phyloP scores from a whole-genome alignment of 2,888 invertebrate species.

The Dendrolimus pini region DNA sequence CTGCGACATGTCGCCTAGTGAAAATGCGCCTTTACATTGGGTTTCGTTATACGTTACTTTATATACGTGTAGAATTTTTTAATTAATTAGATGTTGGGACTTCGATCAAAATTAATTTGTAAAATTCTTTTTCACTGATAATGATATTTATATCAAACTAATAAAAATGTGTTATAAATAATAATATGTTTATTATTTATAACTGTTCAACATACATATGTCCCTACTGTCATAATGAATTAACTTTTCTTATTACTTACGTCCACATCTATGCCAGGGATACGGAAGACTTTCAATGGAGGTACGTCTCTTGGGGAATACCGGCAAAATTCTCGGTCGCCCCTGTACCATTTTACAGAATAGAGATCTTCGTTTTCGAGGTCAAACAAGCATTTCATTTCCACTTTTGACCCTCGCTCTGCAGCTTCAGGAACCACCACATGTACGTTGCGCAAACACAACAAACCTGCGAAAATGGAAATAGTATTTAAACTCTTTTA shows the following conservation, averaged over 20 bases:
- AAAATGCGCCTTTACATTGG: too few relatives aligned
- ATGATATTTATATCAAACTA: too few relatives aligned
- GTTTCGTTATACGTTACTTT: too few relatives aligned
- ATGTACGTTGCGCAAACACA: conserved; percentile 78
- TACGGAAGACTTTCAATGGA: conserved; percentile 79
- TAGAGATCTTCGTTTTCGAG: conserved; percentile 81
- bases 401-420: conserved; percentile 78
- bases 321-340: conserved; percentile 79
- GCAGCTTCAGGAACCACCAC: conserved; percentile 81
- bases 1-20: too few relatives aligned
- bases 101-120: too few relatives aligned
- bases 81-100: too few relatives aligned
- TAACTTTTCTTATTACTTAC: conserved; percentile 47
- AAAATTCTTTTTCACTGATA: too few relatives aligned
- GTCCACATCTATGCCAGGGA: conserved; percentile 78
- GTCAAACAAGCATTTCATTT: conserved; percentile 79
- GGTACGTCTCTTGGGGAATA: conserved; percentile 80
- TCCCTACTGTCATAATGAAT: neutral
- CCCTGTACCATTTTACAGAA: conserved; percentile 83
- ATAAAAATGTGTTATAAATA: too few relatives aligned
- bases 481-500: neutral
- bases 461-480: conserved; percentile 35
- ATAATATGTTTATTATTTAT: too few relatives aligned
- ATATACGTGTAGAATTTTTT: too few relatives aligned
- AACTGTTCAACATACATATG: too few relatives aligned